Conservation (phyloP, 1,140 invertebrate genomes). For the Eumaeus atala region DNA sequence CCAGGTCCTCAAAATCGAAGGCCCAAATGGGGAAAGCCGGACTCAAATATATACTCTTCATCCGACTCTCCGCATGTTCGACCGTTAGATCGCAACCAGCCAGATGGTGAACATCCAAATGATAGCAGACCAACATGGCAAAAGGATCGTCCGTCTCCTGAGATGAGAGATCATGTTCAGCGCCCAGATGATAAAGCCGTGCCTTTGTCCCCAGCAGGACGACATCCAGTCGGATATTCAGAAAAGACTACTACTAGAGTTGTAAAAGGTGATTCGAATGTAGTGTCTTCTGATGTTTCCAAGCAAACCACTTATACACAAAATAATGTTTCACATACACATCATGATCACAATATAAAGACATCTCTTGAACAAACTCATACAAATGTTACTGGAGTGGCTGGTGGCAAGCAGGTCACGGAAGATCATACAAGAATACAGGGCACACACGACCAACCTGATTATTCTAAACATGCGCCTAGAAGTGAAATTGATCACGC, state of each 20-base stretch:
- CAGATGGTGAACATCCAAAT: conserved; percentile 5
- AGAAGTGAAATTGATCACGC: conserved; percentile 12
- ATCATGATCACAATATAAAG: conserved; percentile 19
- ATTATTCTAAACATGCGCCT: not conserved
- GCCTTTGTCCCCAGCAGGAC: not conserved
- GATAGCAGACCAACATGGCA: not conserved
- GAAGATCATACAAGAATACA: not conserved
- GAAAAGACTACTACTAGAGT: not conserved
- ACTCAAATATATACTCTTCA: conserved; percentile 75
- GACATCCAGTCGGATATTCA: not conserved
- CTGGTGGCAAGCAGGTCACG: not conserved
- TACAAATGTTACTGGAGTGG: conserved; percentile 26
- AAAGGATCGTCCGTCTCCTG: conserved; percentile 1
- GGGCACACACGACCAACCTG: not conserved
- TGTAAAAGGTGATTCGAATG: conserved; percentile 3
- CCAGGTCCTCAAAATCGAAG: conserved; percentile 21
- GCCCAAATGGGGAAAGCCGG: conserved; percentile 68
- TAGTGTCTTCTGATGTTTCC: conserved; percentile 10
- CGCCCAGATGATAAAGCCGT: not conserved
- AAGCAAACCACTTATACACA: not conserved
- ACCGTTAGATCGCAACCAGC: not conserved
- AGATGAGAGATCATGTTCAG: not conserved
- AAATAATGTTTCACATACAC: conserved; percentile 10
- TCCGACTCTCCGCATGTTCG: not conserved
- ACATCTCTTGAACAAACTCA: conserved; percentile 30